These are phyloP conservation scores for Palaemon carinicauda DNA, from an alignment of 1,140 invertebrate genomes.

Conservation along the genomic window DNA sequence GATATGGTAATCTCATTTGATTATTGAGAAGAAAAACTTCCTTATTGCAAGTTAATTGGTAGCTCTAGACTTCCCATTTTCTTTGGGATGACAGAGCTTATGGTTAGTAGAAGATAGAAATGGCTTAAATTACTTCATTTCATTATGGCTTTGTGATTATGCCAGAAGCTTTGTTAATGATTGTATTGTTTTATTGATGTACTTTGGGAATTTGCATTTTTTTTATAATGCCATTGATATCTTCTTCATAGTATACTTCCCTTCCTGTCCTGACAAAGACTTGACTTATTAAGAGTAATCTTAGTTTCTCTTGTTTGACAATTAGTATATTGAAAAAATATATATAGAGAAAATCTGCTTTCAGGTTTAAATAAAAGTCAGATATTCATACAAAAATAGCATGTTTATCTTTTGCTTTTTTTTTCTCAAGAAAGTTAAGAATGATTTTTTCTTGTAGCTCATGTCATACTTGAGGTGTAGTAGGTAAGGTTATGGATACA, in stretches of 20 bases:
- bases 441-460: neutral
- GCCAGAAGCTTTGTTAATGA: neutral
- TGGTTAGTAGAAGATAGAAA: neutral
- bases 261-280: neutral
- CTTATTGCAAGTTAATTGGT: neutral
- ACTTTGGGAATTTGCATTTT: neutral
- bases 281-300: neutral
- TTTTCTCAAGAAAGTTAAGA: neutral
- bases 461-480: neutral
- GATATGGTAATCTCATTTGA: neutral
- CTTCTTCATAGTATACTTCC: neutral
- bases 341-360: no score
- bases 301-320: neutral
- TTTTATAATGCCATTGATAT: no score
- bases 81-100: conserved; percentile 35
- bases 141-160: neutral
- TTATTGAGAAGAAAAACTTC: neutral
- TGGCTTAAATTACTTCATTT: neutral
- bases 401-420: neutral
- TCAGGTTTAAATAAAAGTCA: no score
- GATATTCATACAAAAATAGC: neutral
- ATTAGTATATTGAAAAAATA: neutral
- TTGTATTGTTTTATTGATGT: neutral
- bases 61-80: neutral
- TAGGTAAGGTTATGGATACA: neutral